Percentiles rank a stretch among this genome's conserved stretches.
Conservation (phyloP, 2,888 invertebrate genomes). For the Megalurothrips usitatus region DNA sequence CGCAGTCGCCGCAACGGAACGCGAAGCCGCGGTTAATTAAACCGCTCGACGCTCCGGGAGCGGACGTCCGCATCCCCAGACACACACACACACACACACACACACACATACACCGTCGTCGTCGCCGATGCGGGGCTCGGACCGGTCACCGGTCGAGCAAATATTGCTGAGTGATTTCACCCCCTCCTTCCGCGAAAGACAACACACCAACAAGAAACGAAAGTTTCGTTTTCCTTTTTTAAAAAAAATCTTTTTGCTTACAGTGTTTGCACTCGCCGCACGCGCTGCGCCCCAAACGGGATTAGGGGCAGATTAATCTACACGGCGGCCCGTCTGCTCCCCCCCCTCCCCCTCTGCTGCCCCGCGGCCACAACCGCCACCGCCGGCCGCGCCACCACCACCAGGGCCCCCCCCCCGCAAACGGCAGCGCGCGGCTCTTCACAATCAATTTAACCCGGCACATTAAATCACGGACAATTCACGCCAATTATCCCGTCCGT, state of each 20-base stretch:
- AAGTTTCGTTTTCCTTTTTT: not conserved
- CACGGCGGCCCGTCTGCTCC: not conserved
- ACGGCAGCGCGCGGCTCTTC: not conserved
- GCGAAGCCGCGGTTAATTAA: no score
- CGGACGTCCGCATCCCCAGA: not conserved
- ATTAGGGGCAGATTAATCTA: constrained; percentile 21
- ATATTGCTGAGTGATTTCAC: no score
- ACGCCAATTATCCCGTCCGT: constrained; percentile 19
- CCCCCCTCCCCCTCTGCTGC: not conserved
- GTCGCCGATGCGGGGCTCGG: no score
- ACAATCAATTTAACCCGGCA: constrained; percentile 8
- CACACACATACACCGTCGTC: no score
- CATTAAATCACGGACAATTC: constrained; percentile 18
- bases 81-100: not conserved
- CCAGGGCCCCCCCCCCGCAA: not conserved
- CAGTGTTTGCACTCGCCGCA: not conserved
- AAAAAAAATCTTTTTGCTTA: not conserved
- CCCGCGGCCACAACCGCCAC: not conserved
- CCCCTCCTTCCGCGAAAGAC: no score
- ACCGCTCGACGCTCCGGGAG: not conserved
- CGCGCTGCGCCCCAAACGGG: not conserved
- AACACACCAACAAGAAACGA: not conserved
- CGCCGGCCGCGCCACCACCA: not conserved
- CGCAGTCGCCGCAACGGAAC: no score
- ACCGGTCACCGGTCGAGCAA: no score